Base-by-base conservation (phyloP, 2,888 invertebrate species). In the Limnephilus auricula region DNA sequence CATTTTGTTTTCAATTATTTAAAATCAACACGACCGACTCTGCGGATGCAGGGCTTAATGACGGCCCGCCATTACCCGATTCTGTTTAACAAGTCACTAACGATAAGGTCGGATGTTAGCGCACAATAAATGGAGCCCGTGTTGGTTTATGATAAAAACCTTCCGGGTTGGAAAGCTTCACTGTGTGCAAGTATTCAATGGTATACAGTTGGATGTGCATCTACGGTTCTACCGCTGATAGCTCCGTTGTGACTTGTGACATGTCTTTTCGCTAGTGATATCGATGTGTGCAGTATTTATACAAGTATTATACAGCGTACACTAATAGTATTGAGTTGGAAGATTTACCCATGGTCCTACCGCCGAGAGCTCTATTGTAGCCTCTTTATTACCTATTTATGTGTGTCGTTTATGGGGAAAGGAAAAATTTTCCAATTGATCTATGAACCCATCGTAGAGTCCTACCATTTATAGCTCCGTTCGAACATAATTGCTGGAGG, bases 1-100 rank as follows among this genome's bases (percentile, higher is more conserved):
- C 89, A 91, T 91, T 85, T 90, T 89, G 91, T 89, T 91, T 91
- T 89, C 89, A 91, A 91, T 91, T 90, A 91, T 89, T 78, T 65
- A 78, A 87, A 87, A 87, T 65, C 78, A 87, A 65, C 87, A 78
- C 78, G 13, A 84, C 12, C 84, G 37, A 45, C 40, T 65, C 85
- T 34, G 85, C 18, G 45, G 40, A 85, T 40, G 85, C 45, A 45
- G n/a, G 45, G 15, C n/a, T 15, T 45, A 45, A 50, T 45, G 40
- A 30, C 45, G 31, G 85, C 85, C n/a, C 31, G 40, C 85, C 85
- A 85, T 85, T 85, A 85, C 30, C 85, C 32, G 82, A 85, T 85
- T 40, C 31, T 50, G 31, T 85, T 50, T 30, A 40, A 50, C 40
- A 45, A 85, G 50, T n/a, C 85, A 40, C 85, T 85, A 45, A 45